phyloP scores from a whole-genome alignment of 1,140 invertebrate species.

The Drosophila trapezifrons region DNA sequence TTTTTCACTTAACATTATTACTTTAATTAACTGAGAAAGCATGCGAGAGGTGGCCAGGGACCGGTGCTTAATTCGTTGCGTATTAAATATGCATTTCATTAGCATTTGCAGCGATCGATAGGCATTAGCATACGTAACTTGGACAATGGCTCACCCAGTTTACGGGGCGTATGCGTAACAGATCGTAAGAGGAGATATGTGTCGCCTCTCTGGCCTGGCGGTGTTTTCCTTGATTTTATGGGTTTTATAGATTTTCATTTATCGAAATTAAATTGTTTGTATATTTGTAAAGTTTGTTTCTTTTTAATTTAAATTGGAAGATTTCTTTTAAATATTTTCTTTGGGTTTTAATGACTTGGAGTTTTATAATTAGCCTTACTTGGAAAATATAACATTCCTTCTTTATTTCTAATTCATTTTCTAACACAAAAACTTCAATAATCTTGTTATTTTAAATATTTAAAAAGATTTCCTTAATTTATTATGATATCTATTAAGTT shows the following conservation, averaged over 20 bases:
- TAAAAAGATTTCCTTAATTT: not conserved
- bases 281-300: not conserved
- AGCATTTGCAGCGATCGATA: conserved; percentile 26
- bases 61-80: conserved; percentile 28
- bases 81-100: conserved; percentile 43
- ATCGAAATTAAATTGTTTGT: not conserved
- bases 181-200: not conserved
- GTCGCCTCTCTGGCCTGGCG: not conserved
- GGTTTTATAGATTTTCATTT: not conserved
- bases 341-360: not conserved
- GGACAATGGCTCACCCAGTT: conserved; percentile 54
- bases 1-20: conserved; percentile 45
- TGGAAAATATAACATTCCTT: too few species aligned
- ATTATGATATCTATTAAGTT: not conserved
- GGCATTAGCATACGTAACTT: conserved; percentile 49
- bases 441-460: not conserved
- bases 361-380: not conserved
- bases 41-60: conserved; percentile 22
- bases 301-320: not conserved
- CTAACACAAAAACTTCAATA: too few species aligned
- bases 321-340: not conserved
- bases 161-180: conserved; percentile 31
- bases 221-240: not conserved
- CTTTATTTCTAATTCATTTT: not conserved
- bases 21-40: conserved; percentile 29